These are phyloP conservation scores for Chaetodon trifascialis DNA, from an alignment of 2,113 vertebrate species.

Conservation along the genomic window DNA sequence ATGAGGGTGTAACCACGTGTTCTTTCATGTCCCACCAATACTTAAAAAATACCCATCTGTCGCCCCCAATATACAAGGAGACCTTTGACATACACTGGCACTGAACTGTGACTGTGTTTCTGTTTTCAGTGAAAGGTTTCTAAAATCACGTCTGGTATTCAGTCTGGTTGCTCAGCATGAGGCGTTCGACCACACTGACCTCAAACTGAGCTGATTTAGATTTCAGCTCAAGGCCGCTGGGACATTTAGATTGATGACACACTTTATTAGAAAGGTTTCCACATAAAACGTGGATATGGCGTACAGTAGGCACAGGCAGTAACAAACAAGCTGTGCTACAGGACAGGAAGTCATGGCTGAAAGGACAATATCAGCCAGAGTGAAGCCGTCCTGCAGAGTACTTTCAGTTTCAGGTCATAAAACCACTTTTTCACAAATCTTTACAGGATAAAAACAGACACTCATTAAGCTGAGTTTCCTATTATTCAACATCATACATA, in stretches of 20 bases:
- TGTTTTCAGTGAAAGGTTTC: background rate
- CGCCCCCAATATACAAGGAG: too few species aligned
- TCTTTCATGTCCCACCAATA: too few species aligned
- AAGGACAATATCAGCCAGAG: slow-evolving; percentile 7
- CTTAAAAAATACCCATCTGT: too few species aligned
- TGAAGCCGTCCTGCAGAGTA: slow-evolving; percentile 13
- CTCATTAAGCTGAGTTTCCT: background rate
- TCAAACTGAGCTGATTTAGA: background rate
- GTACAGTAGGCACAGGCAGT: slow-evolving; percentile 66
- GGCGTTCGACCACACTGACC: background rate
- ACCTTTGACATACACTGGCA: background rate
- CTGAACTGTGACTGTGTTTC: too few species aligned
- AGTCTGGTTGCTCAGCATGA: background rate
- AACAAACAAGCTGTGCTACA: slow-evolving; percentile 41
- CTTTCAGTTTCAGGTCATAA: slow-evolving; percentile 14
- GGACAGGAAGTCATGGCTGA: slow-evolving; percentile 6
- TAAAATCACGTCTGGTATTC: background rate
- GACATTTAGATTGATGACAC: slow-evolving; percentile 30
- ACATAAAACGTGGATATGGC: slow-evolving; percentile 75
- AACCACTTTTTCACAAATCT: background rate
- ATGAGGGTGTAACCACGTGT: too few species aligned
- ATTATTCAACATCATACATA: background rate
- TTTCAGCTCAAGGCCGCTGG: slow-evolving; percentile 3
- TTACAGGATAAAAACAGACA: background rate
- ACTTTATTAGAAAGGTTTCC: slow-evolving; percentile 72